These are phyloP conservation scores for Liodrosophila aerea DNA, from an alignment of 2,888 invertebrate genomes.

Conservation along the genomic window DNA sequence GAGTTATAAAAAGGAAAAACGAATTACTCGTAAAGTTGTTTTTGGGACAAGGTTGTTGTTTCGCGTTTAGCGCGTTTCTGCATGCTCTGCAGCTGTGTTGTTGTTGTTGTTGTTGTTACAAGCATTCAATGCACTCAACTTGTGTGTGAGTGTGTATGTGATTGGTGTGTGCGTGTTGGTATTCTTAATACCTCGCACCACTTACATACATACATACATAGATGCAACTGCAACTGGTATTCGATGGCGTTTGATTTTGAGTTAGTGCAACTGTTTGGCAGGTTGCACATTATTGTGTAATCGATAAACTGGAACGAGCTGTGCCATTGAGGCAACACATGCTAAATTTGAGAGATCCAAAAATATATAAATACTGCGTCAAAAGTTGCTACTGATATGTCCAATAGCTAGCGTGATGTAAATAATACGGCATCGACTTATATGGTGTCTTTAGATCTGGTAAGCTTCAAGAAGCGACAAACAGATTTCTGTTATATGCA, in stretches of 20 bases:
- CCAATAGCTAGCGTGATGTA: too few species aligned
- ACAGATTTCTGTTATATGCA: too few species aligned
- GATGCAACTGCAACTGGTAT: conserved; percentile 39
- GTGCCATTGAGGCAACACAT: conserved; percentile 40
- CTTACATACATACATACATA: conserved; percentile 23
- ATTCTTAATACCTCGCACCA: conserved; percentile 49
- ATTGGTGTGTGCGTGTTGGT: conserved; percentile 46
- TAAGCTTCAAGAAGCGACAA: too few species aligned
- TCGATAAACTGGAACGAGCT: conserved; percentile 53
- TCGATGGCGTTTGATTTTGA: conserved; percentile 13
- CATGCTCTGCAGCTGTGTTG: conserved; percentile 16
- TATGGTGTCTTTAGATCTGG: too few species aligned
- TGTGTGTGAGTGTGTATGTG: conserved; percentile 51
- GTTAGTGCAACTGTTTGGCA: conserved; percentile 52
- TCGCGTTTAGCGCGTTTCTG: conserved; percentile 37
- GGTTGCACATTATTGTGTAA: conserved; percentile 54
- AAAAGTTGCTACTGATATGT: conserved; percentile 4
- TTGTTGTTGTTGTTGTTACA: conserved; percentile 23
- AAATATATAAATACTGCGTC: neutral
- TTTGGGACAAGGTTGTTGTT: conserved; percentile 72
- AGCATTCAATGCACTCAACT: too few species aligned
- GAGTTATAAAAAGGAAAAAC: conserved; percentile 59
- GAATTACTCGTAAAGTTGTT: conserved; percentile 66
- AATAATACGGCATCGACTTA: too few species aligned
- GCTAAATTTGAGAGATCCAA: conserved; percentile 1